Base-by-base conservation (phyloP, 2,113 vertebrate species). In the Genyomyrus donnyi region DNA sequence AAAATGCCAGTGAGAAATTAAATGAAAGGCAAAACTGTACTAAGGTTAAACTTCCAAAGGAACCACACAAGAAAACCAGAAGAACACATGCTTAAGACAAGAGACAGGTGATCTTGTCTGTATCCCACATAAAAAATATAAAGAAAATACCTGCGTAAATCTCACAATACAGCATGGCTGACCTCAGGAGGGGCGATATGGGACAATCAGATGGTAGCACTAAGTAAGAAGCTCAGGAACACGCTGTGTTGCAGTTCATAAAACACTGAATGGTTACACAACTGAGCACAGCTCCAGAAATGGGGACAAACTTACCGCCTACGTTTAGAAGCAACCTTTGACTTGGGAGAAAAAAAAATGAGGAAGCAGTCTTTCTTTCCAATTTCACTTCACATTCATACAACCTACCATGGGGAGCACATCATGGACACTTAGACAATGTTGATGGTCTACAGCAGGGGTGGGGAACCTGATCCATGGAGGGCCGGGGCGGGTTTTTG, bases 101-200 rank as follows among this genome's bases (percentile, higher is more conserved):
- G n/a, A 49, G 13, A n/a, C 5, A 6, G 6, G 74, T 2, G 74
- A 80, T 42, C 74, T 42, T 15, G 0, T 8, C 74, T 7, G 4
- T 15, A 53, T 21, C n/a, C 70, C 15, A 49, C 27, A 17, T 11
- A 19, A 5, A 89, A n/a, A 84, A 27, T 19, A 10, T 19, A 10
- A 89, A n/a, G 27, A n/a, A 88, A 46, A 48, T 85, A 96, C 95
- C 95, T 95, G 94, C 90, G 27, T 95, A 95, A 39, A 95, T 90
- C 31, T 95, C 95, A 80, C 91, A 92, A 89, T 11, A 95, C 91
- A 95, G 91, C 95, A 96, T 96, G 91, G 80, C 91, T 87, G 84
- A 27, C 45, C 19, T 87, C 11, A 13, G 5, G 21, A 66, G 53
- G 49, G 39, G 31, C 19, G 2, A 35, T 62, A 35, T 8, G 3